A percentile compares a stretch with the other conserved stretches of the same genome.
Conservation (phyloP, 2,888 invertebrate genomes). For the Drosophila maculinotata region DNA sequence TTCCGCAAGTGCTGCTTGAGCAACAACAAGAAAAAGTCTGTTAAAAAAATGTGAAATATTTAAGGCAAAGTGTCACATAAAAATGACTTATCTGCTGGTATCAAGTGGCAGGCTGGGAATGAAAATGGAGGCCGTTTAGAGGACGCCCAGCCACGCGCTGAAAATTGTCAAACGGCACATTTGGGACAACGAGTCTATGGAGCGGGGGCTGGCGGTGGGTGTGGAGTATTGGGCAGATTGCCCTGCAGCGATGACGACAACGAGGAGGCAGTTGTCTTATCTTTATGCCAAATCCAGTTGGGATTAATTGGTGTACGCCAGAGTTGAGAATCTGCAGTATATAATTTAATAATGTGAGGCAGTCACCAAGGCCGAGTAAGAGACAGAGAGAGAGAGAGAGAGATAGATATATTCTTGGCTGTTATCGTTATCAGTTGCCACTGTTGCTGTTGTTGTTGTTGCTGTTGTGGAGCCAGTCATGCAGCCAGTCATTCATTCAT, state of each 20-base stretch:
- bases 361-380: constrained; percentile 26
- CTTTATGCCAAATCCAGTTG: constrained; percentile 81
- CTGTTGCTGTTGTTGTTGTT: constrained; percentile 24
- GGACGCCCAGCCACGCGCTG: constrained; percentile 66
- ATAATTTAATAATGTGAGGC: constrained; percentile 79
- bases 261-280: constrained; percentile 61
- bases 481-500: constrained; percentile 43
- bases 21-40: constrained; percentile 47
- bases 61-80: constrained; percentile 84
- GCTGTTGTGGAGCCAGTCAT: constrained; percentile 27
- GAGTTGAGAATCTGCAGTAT: constrained; percentile 60
- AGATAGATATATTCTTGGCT: constrained; percentile 13
- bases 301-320: constrained; percentile 74
- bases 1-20: constrained; percentile 24
- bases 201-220: constrained; percentile 12
- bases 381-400: neutral
- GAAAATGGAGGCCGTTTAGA: constrained; percentile 49
- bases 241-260: constrained; percentile 56
- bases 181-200: constrained; percentile 31
- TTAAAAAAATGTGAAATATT: constrained; percentile 81
- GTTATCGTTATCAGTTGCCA: constrained; percentile 65
- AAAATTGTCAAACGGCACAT: constrained; percentile 73
- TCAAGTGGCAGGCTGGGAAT: constrained; percentile 76
- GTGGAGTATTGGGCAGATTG: constrained; percentile 50
- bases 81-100: constrained; percentile 84